These are phyloP conservation scores for Cyprinus carpio DNA, from an alignment of 2,113 vertebrate species.

Conservation along the genomic window DNA sequence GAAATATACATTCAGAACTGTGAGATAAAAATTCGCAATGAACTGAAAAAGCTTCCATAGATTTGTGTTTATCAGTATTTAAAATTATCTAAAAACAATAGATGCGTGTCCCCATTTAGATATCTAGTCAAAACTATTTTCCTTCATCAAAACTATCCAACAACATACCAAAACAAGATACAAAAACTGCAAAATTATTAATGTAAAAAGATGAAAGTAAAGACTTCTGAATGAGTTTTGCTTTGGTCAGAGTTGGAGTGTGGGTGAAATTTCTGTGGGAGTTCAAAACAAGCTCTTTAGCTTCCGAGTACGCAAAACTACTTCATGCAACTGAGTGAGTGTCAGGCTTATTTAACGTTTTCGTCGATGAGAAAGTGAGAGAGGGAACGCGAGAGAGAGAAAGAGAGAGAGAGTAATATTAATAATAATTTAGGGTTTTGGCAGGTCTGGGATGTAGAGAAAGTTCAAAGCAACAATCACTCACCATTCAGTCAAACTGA, in stretches of 20 bases:
- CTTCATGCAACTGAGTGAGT: constrained; percentile 29
- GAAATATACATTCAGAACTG: no score
- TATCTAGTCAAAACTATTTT: not conserved
- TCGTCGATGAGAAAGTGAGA: not conserved
- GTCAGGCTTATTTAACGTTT: constrained; percentile 41
- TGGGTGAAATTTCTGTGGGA: constrained; percentile 20
- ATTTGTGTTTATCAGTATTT: no score
- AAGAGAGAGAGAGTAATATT: not conserved
- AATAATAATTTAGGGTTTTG: constrained; percentile 44
- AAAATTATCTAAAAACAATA: no score
- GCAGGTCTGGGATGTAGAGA: constrained; percentile 38
- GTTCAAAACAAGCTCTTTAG: constrained; percentile 33
- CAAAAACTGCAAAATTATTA: not conserved
- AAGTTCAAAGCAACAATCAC: constrained; percentile 53
- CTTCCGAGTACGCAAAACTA: not conserved
- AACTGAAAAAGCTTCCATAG: no score
- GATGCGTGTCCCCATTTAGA: not conserved
- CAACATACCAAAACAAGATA: not conserved
- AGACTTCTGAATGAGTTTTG: not conserved
- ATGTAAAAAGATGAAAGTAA: constrained; percentile 10
- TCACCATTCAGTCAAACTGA: constrained; percentile 43
- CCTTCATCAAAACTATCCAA: not conserved
- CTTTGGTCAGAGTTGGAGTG: constrained; percentile 27
- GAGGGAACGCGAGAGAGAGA: not conserved
- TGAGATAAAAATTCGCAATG: no score